These are phyloP conservation scores for Pitangus sulphuratus DNA, from an alignment of 2,797 vertebrate species.

Conservation along the genomic window DNA sequence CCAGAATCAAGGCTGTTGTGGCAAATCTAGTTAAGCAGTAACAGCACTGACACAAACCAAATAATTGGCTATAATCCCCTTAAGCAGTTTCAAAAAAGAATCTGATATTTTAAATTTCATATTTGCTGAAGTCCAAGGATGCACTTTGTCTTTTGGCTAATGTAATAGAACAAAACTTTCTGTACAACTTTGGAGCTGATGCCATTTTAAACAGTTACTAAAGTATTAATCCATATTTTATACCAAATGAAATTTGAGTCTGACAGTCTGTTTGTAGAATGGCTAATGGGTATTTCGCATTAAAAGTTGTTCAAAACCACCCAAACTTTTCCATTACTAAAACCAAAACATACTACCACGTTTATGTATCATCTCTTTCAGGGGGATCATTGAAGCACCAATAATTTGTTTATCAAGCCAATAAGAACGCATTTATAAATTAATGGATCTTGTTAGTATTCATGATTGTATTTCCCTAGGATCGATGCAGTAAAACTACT, in stretches of 20 bases:
- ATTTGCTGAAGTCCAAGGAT: conserved; percentile 6
- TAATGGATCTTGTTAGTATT: not conserved
- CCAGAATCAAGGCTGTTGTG: not conserved
- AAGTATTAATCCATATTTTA: not conserved
- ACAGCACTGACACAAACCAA: not conserved
- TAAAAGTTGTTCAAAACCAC: not conserved
- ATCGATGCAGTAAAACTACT: not conserved
- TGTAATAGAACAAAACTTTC: not conserved
- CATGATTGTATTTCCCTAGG: not conserved
- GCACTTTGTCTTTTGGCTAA: conserved; percentile 25
- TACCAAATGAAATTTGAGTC: not conserved
- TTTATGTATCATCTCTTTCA: not conserved
- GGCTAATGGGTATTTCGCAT: not conserved
- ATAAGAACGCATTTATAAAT: not conserved
- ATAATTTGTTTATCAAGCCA: not conserved
- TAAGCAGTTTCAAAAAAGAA: not conserved
- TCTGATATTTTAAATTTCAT: not conserved
- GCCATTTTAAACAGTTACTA: not conserved
- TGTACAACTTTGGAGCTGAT: not conserved
- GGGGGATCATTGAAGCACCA: not conserved
- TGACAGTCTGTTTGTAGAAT: not conserved
- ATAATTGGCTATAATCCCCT: not conserved
- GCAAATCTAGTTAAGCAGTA: not conserved
- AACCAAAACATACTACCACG: not conserved
- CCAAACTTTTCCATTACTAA: not conserved